Percentiles rank a stretch among this genome's conserved stretches.
phyloP scores from a whole-genome alignment of 2,797 vertebrate genomes.

The Rhincodon typus region DNA sequence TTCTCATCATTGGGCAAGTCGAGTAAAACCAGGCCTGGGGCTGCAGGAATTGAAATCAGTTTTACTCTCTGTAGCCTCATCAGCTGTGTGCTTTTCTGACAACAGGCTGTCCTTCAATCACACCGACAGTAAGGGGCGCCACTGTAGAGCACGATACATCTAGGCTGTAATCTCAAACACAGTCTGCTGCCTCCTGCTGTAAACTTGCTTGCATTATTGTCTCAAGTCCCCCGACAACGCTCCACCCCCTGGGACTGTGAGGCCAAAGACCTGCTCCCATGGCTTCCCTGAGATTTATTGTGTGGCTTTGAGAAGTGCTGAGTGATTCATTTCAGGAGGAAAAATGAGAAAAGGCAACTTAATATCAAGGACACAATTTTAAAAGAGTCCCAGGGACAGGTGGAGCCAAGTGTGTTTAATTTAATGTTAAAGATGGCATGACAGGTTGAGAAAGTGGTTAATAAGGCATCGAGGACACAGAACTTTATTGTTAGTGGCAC shows the following conservation, averaged over 20 bases:
- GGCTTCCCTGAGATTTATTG: not conserved
- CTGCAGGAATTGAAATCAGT: not conserved
- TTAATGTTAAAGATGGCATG: not conserved
- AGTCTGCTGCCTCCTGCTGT: not conserved
- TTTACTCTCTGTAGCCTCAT: not conserved
- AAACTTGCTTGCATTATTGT: not conserved
- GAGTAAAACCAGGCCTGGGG: not conserved
- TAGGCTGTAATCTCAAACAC: not conserved
- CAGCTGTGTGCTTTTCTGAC: not conserved
- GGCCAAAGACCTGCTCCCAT: not conserved
- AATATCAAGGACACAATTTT: not conserved
- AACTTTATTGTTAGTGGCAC: no score
- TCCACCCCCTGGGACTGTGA: not conserved
- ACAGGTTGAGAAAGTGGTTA: not conserved
- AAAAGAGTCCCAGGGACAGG: not conserved
- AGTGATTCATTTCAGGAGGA: not conserved
- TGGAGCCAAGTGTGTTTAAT: not conserved
- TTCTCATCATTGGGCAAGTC: not conserved
- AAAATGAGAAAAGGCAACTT: not conserved
- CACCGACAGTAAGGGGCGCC: not conserved
- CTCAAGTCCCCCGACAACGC: not conserved
- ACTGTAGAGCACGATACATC: not conserved
- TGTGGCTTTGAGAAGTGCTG: not conserved
- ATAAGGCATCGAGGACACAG: not conserved
- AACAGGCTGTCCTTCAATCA: not conserved